Conservation (phyloP, 2,797 vertebrate genomes). For the Xenentodon cancila region DNA sequence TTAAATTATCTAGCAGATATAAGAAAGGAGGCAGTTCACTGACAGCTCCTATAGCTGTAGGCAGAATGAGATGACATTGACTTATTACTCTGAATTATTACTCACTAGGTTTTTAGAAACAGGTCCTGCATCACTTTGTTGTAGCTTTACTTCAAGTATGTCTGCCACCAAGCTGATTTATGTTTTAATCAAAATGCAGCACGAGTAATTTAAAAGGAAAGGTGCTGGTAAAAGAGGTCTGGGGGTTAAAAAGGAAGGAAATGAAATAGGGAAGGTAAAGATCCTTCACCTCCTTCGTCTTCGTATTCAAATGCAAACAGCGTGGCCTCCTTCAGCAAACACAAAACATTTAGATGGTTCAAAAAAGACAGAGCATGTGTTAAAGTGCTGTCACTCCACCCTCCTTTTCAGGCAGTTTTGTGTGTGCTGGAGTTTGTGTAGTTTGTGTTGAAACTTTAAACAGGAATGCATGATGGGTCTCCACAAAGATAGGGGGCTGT, state of each 20-base stretch:
- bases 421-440: background rate
- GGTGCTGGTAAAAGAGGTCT: constrained; percentile 10
- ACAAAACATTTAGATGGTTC: constrained; percentile 33
- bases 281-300: constrained; percentile 28
- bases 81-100: background rate
- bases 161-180: constrained; percentile 2
- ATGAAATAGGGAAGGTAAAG: constrained; percentile 10
- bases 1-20: background rate
- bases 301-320: constrained; percentile 35
- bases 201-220: constrained; percentile 8
- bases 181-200: constrained; percentile 5
- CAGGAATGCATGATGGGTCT: background rate
- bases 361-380: constrained; percentile 12
- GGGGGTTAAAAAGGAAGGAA: background rate
- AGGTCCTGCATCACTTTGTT: background rate
- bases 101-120: background rate
- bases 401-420: background rate
- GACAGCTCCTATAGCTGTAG: too few species aligned
- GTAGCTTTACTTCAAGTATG: background rate
- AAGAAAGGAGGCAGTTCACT: too few species aligned
- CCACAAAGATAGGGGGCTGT: background rate
- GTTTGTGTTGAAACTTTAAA: background rate
- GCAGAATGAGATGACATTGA: background rate
- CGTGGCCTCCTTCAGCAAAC: constrained; percentile 64
- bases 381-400: constrained; percentile 32